These are phyloP conservation scores for Todiramphus chloris DNA, from an alignment of 2,113 vertebrate genomes.

Conservation along the genomic window DNA sequence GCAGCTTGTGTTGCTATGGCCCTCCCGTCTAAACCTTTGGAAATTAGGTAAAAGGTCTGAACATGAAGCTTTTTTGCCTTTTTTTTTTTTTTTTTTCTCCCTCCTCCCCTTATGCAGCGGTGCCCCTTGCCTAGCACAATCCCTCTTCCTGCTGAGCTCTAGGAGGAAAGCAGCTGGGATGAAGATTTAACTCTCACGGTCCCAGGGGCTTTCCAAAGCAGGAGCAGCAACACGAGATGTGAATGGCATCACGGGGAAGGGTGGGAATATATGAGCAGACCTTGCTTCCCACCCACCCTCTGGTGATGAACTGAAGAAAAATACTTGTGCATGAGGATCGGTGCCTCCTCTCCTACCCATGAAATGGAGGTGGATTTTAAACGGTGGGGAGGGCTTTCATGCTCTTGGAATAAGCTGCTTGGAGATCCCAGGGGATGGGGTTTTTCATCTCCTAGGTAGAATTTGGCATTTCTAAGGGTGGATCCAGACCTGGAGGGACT, in stretches of 20 bases:
- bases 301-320: rapidly evolving
- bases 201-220: not conserved
- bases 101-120: not conserved
- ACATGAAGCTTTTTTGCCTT: not conserved
- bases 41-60: conserved; percentile 63
- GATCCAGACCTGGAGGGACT: not conserved
- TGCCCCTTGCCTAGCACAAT: conserved; percentile 49
- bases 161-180: conserved; percentile 16
- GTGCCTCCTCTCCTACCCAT: not conserved
- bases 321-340: rapidly evolving
- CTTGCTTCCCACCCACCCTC: not conserved
- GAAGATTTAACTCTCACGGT: not conserved
- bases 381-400: not conserved
- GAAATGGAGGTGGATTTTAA: not conserved
- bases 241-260: rapidly evolving
- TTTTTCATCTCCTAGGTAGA: not conserved
- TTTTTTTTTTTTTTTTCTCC: not conserved
- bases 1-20: not conserved
- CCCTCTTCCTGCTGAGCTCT: conserved; percentile 22
- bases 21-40: conserved; percentile 28
- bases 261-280: not conserved
- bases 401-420: not conserved
- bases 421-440: not conserved
- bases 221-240: rapidly evolving
- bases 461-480: not conserved